phyloP scores from a whole-genome alignment of 1,140 invertebrate species.

The Hormaphis cornu region DNA sequence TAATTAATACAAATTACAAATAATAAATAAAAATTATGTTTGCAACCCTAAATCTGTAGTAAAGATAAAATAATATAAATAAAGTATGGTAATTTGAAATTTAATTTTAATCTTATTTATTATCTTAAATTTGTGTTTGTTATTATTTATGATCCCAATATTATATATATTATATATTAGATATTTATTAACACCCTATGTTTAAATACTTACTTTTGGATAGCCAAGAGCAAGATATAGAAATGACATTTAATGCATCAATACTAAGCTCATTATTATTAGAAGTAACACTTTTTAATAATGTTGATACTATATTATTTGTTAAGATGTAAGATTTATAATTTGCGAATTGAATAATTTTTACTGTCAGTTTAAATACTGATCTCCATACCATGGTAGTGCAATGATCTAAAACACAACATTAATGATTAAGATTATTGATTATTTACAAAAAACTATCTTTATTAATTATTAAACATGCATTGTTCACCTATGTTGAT shows the following conservation, averaged over 20 bases:
- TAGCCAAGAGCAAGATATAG: background rate
- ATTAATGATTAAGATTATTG: background rate
- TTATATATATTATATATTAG: no score
- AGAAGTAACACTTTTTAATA: background rate
- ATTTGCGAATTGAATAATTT: background rate
- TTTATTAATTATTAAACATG: background rate
- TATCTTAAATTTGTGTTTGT: no score
- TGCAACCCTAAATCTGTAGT: no score
- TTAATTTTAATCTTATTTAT: no score
- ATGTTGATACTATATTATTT: background rate
- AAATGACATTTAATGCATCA: constrained; percentile 10
- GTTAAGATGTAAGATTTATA: background rate
- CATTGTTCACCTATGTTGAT: background rate
- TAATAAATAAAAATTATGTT: no score
- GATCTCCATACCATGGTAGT: constrained; percentile 19
- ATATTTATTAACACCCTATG: no score
- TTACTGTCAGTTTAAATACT: background rate
- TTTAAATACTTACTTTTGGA: constrained; percentile 4
- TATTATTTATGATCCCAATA: no score
- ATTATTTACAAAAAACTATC: background rate
- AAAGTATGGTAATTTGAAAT: no score
- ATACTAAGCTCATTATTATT: background rate
- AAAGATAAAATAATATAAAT: no score
- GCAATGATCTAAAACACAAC: constrained; percentile 10
- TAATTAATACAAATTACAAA: no score